Percentiles rank a stretch among this genome's conserved stretches.
Evolutionary conservation across 2,888 invertebrate genomes (phyloP).

Genomic region (Tetheella fluctuosa): DNA sequence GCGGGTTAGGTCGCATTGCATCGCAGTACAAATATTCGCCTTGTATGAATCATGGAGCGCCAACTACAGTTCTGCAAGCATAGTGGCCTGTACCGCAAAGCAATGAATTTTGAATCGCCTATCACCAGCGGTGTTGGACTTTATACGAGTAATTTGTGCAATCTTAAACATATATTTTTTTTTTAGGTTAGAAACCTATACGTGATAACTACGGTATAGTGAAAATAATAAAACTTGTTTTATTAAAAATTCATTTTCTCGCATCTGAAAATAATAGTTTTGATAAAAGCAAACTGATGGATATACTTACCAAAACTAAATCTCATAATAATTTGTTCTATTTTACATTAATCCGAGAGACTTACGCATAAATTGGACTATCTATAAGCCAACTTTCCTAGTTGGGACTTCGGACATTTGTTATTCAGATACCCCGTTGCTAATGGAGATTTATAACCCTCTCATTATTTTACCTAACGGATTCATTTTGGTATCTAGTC

Average conservation of each 20-base stretch:
- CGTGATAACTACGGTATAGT: neutral
- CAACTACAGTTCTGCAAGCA: too few relatives aligned
- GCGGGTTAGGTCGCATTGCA: too few relatives aligned
- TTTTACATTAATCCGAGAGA: conserved; percentile 8
- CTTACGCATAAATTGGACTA: conserved; percentile 30
- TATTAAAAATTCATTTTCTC: too few relatives aligned
- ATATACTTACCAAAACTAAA: neutral
- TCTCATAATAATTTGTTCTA: neutral
- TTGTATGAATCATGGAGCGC: too few relatives aligned
- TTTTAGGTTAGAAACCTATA: neutral
- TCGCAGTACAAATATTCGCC: too few relatives aligned
- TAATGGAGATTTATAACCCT: conserved; percentile 33
- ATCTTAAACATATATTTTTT: too few relatives aligned
- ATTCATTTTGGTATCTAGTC: neutral
- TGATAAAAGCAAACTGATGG: neutral
- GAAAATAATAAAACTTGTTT: too few relatives aligned
- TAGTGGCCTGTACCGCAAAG: too few relatives aligned
- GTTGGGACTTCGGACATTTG: conserved; percentile 30
- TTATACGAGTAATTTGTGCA: too few relatives aligned
- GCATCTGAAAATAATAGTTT: neutral
- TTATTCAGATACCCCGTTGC: conserved; percentile 33
- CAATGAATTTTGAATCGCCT: neutral
- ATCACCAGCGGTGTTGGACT: too few relatives aligned
- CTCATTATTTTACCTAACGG: conserved; percentile 26
- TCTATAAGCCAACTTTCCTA: conserved; percentile 33